These are phyloP conservation scores for Romanomermis culicivorax DNA, from an alignment of 2,888 invertebrate species.

Conservation along the genomic window DNA sequence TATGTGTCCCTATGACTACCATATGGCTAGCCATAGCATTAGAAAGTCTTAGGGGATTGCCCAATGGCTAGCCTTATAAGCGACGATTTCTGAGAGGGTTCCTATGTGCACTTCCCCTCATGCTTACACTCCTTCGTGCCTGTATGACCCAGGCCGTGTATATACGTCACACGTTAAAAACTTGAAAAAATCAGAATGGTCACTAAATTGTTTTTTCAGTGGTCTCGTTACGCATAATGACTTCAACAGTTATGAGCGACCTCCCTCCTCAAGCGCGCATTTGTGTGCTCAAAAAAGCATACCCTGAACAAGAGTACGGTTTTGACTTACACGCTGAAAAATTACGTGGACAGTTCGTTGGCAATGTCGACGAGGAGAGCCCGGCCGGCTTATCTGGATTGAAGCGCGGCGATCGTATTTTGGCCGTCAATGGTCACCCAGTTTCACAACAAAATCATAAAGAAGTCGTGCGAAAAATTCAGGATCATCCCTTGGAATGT, in stretches of 20 bases:
- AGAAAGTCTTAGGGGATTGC: too few species aligned
- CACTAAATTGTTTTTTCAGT: background rate
- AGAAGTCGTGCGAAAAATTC: conserved; percentile 55
- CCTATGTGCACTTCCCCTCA: too few species aligned
- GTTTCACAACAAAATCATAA: conserved; percentile 21
- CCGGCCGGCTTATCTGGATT: conserved; percentile 20
- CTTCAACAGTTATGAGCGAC: background rate
- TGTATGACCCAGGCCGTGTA: too few species aligned
- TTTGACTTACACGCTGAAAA: conserved; percentile 95
- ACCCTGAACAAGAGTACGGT: conserved; percentile 77
- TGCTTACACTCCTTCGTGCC: too few species aligned
- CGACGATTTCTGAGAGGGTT: too few species aligned
- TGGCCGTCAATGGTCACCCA: conserved; percentile 24
- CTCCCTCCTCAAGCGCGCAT: conserved; percentile 38
- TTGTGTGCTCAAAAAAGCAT: conserved; percentile 74
- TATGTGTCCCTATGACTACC: too few species aligned
- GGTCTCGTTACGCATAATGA: background rate
- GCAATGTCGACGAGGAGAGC: conserved; percentile 19
- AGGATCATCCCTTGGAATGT: conserved; percentile 62
- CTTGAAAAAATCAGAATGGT: background rate
- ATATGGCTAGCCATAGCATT: too few species aligned
- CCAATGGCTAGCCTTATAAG: too few species aligned
- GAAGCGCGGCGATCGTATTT: conserved; percentile 21
- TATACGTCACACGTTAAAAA: too few species aligned
- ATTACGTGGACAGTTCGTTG: conserved; percentile 34